phyloP scores from a whole-genome alignment of 2,888 invertebrate species.

The Gari tellinella region DNA sequence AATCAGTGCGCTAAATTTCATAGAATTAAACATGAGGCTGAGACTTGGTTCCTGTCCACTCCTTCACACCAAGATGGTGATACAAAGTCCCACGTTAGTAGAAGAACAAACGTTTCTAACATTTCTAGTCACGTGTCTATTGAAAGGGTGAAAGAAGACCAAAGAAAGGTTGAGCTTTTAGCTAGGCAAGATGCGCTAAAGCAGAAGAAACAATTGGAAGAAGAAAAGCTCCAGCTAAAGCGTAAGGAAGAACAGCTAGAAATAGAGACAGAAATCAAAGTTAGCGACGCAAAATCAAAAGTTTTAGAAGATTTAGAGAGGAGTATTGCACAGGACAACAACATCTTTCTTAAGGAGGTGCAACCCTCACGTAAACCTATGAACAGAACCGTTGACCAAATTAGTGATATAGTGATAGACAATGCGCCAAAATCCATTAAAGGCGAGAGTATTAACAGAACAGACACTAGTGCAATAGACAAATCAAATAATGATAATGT shows the following conservation, averaged over 20 bases:
- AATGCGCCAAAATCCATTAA: no score
- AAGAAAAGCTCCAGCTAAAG: slow-evolving; percentile 8
- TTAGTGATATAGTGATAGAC: no score
- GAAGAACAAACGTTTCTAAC: neutral
- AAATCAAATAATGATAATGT: neutral
- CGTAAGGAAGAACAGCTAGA: slow-evolving; percentile 7
- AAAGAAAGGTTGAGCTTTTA: slow-evolving; percentile 15
- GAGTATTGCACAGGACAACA: neutral
- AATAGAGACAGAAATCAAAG: slow-evolving; percentile 5
- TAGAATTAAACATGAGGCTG: neutral
- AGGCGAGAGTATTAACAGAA: no score
- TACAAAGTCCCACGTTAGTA: neutral
- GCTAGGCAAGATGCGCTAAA: slow-evolving; percentile 6
- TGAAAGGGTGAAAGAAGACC: neutral
- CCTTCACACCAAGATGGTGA: neutral
- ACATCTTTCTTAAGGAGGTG: no score
- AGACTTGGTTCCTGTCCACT: neutral
- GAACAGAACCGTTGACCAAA: no score
- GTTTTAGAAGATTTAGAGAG: neutral
- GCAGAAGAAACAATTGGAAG: neutral
- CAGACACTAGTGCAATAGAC: neutral
- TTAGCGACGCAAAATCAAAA: slow-evolving; percentile 6
- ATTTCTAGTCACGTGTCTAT: neutral
- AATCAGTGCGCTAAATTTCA: neutral
- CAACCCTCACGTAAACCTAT: no score